Evolutionary conservation across 2,888 invertebrate species (phyloP), one percentile per base, ranked within the genome.

Genomic region (Ophioninae sp.): DNA sequence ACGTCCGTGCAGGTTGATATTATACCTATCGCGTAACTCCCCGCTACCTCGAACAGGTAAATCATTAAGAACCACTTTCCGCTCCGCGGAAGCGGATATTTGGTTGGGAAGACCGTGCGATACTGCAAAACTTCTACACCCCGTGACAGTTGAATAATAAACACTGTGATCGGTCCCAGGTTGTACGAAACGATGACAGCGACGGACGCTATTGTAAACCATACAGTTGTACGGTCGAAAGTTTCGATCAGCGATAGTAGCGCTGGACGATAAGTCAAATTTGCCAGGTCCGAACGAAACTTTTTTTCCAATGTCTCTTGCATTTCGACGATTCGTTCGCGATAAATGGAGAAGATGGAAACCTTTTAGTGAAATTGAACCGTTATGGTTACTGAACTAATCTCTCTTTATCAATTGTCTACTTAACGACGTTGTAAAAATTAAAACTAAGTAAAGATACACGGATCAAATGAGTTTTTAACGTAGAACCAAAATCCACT

Each of bases 51-150:
- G 23, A 88, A 77, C 6, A 83, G 0, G 17, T 84, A 88, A 50
- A 82, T 82, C 7, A 86, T 20, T 10, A 81, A 82, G 79, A 88
- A 90, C 2, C 86, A 7, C 0, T 77, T 0, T 30, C 79, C 69
- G 6, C 83, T 83, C 2, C 80, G 76, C 7, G 83, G 65, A 7
- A 73, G 89, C 0, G 88, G 90, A 74, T 87, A 88, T 61, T 79
- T 84, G 2, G 72, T 81, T 0, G 87, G 85, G 7, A 85, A 69
- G 0, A 85, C 86, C 2, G 88, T 77, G 10, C 70, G 65, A 50
- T 87, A 87, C 68, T 85, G 83, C 2, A 81, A 78, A 7, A 81
- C 69, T 17, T 78, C 62, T 3, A 59, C 69, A 0, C 85, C 75
- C 20, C 62, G 83, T 8, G 68, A 56, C 8, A 59, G 30, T 68